These are phyloP conservation scores for Sitta europaea DNA, from an alignment of 2,113 vertebrate species.

Conservation along the genomic window DNA sequence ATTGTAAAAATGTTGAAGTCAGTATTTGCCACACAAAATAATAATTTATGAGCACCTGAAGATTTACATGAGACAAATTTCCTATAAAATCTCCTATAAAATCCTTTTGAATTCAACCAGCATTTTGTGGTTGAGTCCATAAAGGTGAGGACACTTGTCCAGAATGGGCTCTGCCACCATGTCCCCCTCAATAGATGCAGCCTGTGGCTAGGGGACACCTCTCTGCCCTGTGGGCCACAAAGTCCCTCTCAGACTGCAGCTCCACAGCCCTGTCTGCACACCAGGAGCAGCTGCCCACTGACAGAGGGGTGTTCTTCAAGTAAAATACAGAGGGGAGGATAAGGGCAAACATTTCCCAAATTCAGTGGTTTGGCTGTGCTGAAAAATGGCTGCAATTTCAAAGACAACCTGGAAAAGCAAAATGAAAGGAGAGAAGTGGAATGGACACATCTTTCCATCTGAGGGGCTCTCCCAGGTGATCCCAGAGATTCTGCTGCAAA, in stretches of 20 bases:
- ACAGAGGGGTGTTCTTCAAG: not conserved
- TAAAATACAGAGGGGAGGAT: not conserved
- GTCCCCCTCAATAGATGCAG: not conserved
- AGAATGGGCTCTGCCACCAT: not conserved
- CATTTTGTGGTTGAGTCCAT: not conserved
- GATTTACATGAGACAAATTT: not conserved
- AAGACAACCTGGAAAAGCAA: not conserved
- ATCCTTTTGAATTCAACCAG: not conserved
- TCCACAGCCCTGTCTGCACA: not conserved
- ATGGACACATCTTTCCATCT: not conserved
- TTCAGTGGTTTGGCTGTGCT: not conserved
- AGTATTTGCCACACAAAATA: not conserved
- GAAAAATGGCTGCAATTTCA: not conserved
- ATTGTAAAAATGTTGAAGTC: not conserved
- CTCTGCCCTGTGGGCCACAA: rapidly evolving
- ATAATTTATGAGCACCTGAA: not conserved
- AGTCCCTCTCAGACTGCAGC: not conserved
- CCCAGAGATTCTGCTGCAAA: not conserved
- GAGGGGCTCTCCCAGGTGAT: not conserved
- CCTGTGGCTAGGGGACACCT: not conserved
- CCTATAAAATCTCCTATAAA: not conserved
- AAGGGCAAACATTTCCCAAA: not conserved
- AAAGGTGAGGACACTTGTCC: not conserved
- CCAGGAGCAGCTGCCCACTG: not conserved
- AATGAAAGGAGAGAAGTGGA: not conserved